These are phyloP conservation scores for Vireo altiloquus DNA, from an alignment of 2,113 vertebrate species.

Conservation along the genomic window DNA sequence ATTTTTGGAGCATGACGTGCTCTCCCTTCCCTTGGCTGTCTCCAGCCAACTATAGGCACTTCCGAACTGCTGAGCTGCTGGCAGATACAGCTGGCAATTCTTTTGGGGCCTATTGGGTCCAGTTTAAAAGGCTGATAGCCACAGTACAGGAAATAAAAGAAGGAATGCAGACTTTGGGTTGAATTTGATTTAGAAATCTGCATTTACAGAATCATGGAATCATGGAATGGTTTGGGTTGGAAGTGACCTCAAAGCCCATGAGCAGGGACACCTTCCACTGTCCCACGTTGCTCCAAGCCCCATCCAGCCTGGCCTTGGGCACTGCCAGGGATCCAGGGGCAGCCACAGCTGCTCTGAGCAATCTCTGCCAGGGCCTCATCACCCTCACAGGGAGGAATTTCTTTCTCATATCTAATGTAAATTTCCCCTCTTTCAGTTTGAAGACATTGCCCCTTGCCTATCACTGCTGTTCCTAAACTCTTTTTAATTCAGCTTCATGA, in stretches of 20 bases:
- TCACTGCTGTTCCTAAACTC: neutral
- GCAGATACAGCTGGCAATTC: neutral
- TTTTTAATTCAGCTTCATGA: neutral
- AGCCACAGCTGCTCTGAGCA: neutral
- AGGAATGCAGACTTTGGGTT: neutral
- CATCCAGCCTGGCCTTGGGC: fast-evolving
- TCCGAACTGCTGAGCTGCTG: neutral
- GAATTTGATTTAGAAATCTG: neutral
- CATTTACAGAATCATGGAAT: neutral
- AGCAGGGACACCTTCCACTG: neutral
- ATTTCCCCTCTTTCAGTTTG: neutral
- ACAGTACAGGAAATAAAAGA: neutral
- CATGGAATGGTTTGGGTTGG: neutral
- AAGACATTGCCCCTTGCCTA: neutral
- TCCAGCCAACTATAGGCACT: neutral
- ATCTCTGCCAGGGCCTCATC: neutral
- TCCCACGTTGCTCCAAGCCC: neutral
- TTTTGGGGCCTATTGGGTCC: neutral
- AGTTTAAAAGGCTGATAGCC: neutral
- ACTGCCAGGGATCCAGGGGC: neutral
- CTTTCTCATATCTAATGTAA: neutral
- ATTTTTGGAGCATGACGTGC: neutral
- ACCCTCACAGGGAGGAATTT: fast-evolving
- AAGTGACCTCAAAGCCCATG: neutral
- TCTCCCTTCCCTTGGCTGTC: neutral